Percentiles rank a stretch among this genome's conserved stretches.
Conservation (phyloP, 2,797 vertebrate genomes). For the Melanotaenia maccullochi region DNA sequence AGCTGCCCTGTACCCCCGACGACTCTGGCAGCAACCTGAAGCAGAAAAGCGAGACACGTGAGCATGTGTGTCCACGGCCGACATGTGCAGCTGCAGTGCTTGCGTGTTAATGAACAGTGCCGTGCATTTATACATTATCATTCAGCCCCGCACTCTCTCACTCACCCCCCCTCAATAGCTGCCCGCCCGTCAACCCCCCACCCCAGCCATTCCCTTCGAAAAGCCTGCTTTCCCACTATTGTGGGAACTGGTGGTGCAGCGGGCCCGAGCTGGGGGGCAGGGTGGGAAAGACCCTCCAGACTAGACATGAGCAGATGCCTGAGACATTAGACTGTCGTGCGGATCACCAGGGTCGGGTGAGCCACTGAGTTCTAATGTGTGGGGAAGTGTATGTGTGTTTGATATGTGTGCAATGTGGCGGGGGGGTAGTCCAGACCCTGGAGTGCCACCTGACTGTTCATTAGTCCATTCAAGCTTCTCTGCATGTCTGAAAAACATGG, state of each 20-base stretch:
- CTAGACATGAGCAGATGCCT: constrained; percentile 98
- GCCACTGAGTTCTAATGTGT: constrained; percentile 88
- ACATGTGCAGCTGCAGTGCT: constrained; percentile 89
- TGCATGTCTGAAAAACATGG: constrained; percentile 92
- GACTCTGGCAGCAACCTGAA: constrained; percentile 79
- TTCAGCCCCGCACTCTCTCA: constrained; percentile 80
- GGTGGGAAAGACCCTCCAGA: constrained; percentile 86
- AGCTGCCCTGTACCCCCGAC: constrained; percentile 50
- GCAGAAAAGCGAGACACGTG: constrained; percentile 60
- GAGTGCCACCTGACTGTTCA: constrained; percentile 89
- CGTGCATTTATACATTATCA: constrained; percentile 89
- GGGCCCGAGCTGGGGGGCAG: constrained; percentile 80
- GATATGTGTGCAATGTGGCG: constrained; percentile 69
- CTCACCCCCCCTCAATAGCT: constrained; percentile 87
- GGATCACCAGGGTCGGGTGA: constrained; percentile 89
- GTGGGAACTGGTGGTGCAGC: constrained; percentile 82
- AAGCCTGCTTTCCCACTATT: constrained; percentile 94
- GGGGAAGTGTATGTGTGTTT: constrained; percentile 81
- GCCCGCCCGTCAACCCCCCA: constrained; percentile 51
- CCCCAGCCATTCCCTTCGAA: constrained; percentile 74
- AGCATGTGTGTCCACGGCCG: constrained; percentile 75
- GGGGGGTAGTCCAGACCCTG: constrained; percentile 49
- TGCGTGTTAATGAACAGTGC: constrained; percentile 88
- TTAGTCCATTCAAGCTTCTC: constrained; percentile 89
- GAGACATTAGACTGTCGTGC: constrained; percentile 91